Percentiles rank a stretch among this genome's conserved stretches.
phyloP scores from a whole-genome alignment of 2,888 invertebrate species.

The Dastarcus helophoroides region DNA sequence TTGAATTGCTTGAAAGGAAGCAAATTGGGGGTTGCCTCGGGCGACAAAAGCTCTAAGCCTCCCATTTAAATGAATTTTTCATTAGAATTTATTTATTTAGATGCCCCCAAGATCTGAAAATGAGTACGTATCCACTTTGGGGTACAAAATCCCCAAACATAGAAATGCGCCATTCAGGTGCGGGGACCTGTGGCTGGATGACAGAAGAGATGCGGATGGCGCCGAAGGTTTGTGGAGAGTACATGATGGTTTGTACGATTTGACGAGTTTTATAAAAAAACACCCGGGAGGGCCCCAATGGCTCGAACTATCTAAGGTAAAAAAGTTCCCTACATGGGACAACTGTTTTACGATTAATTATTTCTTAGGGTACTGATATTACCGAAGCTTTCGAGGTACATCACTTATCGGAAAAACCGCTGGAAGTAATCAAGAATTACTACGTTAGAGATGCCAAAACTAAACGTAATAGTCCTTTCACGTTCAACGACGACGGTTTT shows the following conservation, averaged over 20 bases:
- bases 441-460: slow-evolving; percentile 50
- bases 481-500: slow-evolving; percentile 63
- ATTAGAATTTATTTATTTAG: no score
- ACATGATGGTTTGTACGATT: slow-evolving; percentile 66
- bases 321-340: no score
- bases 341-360: no score
- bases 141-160: no score
- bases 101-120: no score
- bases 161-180: no score
- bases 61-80: no score
- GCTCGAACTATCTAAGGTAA: slow-evolving; percentile 54
- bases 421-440: slow-evolving; percentile 54
- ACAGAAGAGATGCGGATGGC: slow-evolving; percentile 56
- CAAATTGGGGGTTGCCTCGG: no score
- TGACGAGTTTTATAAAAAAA: slow-evolving; percentile 58
- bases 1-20: no score
- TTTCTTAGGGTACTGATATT: slow-evolving; percentile 70
- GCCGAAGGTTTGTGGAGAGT: slow-evolving; percentile 68
- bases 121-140: no score
- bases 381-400: slow-evolving; percentile 70
- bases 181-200: slow-evolving; percentile 46
- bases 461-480: slow-evolving; percentile 59
- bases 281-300: slow-evolving; percentile 81
- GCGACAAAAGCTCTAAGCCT: no score
- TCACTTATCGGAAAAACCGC: slow-evolving; percentile 50